Evolutionary conservation across 2,797 vertebrate genomes (phyloP), one percentile per base, ranked within the genome.

Genomic region (Malacoraja senta): DNA sequence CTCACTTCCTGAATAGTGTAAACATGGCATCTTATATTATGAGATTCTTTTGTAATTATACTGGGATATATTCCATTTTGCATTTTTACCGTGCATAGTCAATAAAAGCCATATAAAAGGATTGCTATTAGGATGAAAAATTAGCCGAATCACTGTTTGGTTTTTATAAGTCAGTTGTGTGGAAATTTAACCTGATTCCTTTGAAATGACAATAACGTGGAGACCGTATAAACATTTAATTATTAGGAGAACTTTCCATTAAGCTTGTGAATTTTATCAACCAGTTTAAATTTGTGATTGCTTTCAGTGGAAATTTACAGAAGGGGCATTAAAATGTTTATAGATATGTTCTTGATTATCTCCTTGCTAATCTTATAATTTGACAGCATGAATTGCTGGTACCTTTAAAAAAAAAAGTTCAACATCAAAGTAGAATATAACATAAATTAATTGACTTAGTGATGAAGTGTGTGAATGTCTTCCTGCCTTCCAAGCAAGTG

Each of bases 61-160:
- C 38, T 76, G 90, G 84, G 44, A 92, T 92, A 38, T 72, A 76
- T 92, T 92, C 29, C 68, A 58, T 53, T 53, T 76, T 76, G 71
- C 72, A 74, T 76, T 76, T 91, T 92, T 74, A 53, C 24, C 68
- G 53, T 58, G 19, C 58, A 15, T 38, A 74, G 44, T 92, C 71
- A 92, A 6, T 92, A 44, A 68, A 88, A 92, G 26, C 26, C 24
- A 74, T 76, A 29, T 92, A 24, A 72, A 92, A 13, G 72, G 53
- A 92, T 53, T 10, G 68, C 71, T 29, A 92, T 29, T 92, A n/a
- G 58, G 90, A 72, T 74, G 90, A 92, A 92, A 92, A 92, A 92
- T 92, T 92, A 92, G n/a, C 17, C 38, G 76, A 76, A 76, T 92
- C 26, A 12, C 24, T 8, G 53, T 92, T 92, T 76, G 58, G 26